Conservation (phyloP, 2,888 invertebrate genomes). For the Drosophila koepferae region DNA sequence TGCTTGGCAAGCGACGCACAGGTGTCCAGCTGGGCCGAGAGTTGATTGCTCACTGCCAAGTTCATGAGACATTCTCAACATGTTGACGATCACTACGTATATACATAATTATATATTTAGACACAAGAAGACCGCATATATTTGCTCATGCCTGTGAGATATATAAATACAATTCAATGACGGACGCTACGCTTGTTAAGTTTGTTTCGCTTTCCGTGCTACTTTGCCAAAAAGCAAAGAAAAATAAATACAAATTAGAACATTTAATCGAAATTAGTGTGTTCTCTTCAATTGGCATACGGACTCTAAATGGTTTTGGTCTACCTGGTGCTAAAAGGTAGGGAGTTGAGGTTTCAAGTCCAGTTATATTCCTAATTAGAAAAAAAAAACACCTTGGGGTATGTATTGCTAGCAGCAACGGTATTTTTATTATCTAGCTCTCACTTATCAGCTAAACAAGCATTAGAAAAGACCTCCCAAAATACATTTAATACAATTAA, state of each 20-base stretch:
- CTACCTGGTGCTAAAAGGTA: background rate
- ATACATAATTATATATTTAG: constrained; percentile 3
- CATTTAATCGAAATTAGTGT: constrained; percentile 3
- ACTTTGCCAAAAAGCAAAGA: constrained; percentile 59
- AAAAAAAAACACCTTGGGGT: constrained; percentile 17
- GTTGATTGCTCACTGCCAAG: constrained; percentile 53
- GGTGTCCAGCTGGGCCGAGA: constrained; percentile 23
- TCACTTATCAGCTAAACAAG: constrained; percentile 37
- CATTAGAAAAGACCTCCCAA: constrained; percentile 2
- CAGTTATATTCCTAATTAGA: background rate
- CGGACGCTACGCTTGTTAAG: constrained; percentile 56
- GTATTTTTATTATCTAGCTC: constrained; percentile 9
- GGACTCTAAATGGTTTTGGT: constrained; percentile 8
- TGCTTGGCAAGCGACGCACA: constrained; percentile 10
- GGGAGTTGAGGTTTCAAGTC: constrained; percentile 21
- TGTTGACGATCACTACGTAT: constrained; percentile 1
- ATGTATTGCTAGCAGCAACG: constrained; percentile 10
- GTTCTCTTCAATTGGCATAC: constrained; percentile 28
- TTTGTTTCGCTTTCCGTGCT: constrained; percentile 58
- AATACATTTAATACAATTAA: background rate
- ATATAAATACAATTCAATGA: constrained; percentile 72
- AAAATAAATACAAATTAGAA: constrained; percentile 7
- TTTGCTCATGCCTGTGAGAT: constrained; percentile 13
- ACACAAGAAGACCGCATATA: constrained; percentile 8
- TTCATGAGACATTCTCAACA: constrained; percentile 47